Evolutionary conservation across 2,888 invertebrate species (phyloP).

Genomic region (Prosopocoilus inquinatus): DNA sequence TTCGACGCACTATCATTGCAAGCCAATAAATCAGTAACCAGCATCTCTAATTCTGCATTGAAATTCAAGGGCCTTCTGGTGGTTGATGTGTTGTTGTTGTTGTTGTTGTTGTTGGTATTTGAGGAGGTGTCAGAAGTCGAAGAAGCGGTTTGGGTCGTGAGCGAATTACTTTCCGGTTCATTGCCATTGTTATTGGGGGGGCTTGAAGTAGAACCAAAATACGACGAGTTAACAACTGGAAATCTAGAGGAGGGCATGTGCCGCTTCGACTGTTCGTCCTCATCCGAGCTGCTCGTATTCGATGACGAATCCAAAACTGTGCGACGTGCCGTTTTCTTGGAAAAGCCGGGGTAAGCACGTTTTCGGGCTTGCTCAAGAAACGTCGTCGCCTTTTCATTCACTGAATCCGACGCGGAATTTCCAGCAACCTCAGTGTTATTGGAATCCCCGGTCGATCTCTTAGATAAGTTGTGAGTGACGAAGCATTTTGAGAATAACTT

Average conservation of each 20-base stretch:
- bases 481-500: background rate
- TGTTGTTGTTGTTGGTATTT: background rate
- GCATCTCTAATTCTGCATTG: constrained; percentile 37
- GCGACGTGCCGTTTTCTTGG: constrained; percentile 33
- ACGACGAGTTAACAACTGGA: background rate
- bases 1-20: constrained; percentile 22
- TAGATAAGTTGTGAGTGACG: too few species aligned
- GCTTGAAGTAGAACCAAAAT: background rate
- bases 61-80: constrained; percentile 26
- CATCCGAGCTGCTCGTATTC: constrained; percentile 40
- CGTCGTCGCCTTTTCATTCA: background rate
- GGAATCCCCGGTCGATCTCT: too few species aligned
- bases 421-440: too few species aligned
- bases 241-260: constrained; percentile 4
- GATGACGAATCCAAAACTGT: constrained; percentile 36
- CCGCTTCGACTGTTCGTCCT: constrained; percentile 24
- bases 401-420: too few species aligned
- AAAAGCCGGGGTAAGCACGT: constrained; percentile 35
- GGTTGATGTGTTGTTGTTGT: background rate
- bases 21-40: constrained; percentile 36
- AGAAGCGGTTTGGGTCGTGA: background rate
- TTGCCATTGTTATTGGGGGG: too few species aligned
- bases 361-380: constrained; percentile 17
- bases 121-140: too few species aligned
- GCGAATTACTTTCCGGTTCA: background rate